Evolutionary conservation across 2,113 vertebrate species (phyloP).

Genomic region (Solea senegalensis): DNA sequence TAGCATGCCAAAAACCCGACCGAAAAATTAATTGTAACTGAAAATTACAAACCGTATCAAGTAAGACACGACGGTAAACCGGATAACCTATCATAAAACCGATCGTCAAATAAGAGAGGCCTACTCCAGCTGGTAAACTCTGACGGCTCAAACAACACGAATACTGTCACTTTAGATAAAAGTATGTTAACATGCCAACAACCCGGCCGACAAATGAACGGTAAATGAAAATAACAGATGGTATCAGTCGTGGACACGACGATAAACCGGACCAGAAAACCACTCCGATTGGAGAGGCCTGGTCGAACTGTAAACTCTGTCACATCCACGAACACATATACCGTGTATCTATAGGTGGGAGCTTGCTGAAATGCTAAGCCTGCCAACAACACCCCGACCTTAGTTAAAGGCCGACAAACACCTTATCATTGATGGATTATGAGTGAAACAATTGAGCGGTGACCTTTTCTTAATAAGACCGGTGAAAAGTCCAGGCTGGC

Average conservation of each 20-base stretch:
- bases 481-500: fast-evolving
- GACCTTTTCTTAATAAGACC: too few species aligned
- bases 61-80: neutral
- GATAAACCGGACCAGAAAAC: slow-evolving; percentile 21
- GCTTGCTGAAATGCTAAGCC: slow-evolving; percentile 6
- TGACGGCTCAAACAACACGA: neutral
- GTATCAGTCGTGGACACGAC: neutral
- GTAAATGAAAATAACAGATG: too few species aligned
- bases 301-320: slow-evolving; percentile 32
- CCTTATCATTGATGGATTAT: neutral
- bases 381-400: slow-evolving; percentile 38
- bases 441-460: too few species aligned
- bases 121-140: slow-evolving; percentile 43
- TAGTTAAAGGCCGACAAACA: neutral
- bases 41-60: too few species aligned
- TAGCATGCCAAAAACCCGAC: too few species aligned
- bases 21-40: too few species aligned
- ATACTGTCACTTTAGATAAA: slow-evolving; percentile 18
- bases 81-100: slow-evolving; percentile 14
- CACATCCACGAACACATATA: slow-evolving; percentile 1
- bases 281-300: slow-evolving; percentile 54
- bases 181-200: slow-evolving; percentile 30
- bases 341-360: neutral
- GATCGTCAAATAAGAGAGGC: slow-evolving; percentile 54
- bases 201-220: too few species aligned